Base-by-base conservation (phyloP, 1,140 invertebrate species). In the Drosophila repleta region DNA sequence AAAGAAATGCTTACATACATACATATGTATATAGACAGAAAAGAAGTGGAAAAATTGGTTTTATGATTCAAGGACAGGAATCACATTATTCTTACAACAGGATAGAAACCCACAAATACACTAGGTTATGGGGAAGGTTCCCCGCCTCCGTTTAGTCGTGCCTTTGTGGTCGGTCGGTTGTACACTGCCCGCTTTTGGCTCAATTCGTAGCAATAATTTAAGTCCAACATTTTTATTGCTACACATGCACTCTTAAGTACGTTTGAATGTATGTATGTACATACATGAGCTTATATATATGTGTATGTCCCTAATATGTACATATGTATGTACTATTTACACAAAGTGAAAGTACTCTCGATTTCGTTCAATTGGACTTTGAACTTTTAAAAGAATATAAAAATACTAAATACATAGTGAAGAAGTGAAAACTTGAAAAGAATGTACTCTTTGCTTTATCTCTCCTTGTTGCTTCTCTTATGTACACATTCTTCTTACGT, bases 51-150 rank as follows among this genome's bases (percentile, higher is more conserved):
- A 84, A 87, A 87, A 87, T 87, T 87, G 83, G 83, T 87, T 79
- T 88, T 87, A 83, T 87, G 83, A 87, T 87, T 87, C 83, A 87
- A 87, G 83, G 83, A 87, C 83, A 88, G 87, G 83, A 87, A 87
- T 87, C 83, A 87, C 83, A 87, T 87, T 87, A 87, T 87, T 88
- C 87, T 87, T 87, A 84, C 76, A 89, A 70, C 79, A 79, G 76
- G 68, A 74, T 76, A 83, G 76, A 57, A 76, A 76, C 79, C 70
- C 83, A 76, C 21, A 57, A 39, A 57, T 17, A 57, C 39, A 57
- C 24, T 82, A 73, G 79, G 78, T 76, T 81, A 82, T 64, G 63
- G 49, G 32, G 76, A 61, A 77, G 74, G 68, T 75, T 56, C 60
- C 49, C 18, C 39, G 41, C 51, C 65, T 49, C 48, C 41, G 53